Evolutionary conservation across 2,113 vertebrate genomes (phyloP).

Genomic region (Chamaetylas fuelleborni): DNA sequence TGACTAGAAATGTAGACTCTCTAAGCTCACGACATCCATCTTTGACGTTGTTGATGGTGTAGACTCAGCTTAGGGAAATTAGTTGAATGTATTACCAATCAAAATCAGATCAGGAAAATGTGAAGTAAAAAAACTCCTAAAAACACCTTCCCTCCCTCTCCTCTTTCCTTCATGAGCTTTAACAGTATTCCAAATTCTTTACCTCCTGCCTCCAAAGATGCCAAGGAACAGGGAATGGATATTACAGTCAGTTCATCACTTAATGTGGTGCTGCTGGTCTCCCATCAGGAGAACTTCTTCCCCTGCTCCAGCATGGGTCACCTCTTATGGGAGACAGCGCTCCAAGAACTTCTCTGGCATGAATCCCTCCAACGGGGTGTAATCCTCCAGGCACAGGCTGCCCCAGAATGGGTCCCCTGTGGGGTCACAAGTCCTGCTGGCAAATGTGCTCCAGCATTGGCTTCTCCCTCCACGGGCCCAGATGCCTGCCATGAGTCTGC

Average conservation of each 20-base stretch:
- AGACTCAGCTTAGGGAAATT: background rate
- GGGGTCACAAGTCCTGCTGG: background rate
- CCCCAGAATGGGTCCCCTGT: too few species aligned
- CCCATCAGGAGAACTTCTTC: background rate
- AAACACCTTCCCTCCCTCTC: background rate
- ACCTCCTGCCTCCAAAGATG: background rate
- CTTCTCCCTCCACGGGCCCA: background rate
- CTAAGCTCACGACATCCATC: accelerated
- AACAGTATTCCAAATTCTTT: background rate
- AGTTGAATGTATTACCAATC: background rate
- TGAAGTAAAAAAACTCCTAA: background rate
- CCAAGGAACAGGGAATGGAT: background rate
- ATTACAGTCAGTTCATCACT: accelerated
- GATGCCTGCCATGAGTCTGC: background rate
- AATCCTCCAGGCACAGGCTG: background rate
- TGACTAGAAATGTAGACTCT: background rate
- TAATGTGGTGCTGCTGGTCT: background rate
- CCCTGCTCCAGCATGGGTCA: background rate
- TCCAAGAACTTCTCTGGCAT: accelerated
- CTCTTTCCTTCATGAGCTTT: background rate
- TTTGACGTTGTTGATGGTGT: background rate
- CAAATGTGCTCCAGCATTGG: background rate
- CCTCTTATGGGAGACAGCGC: background rate
- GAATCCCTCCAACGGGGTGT: background rate
- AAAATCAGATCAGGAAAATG: background rate